Percentiles rank a stretch among this genome's conserved stretches.
phyloP scores from a whole-genome alignment of 2,113 vertebrate genomes.

The Trogon melanurus region DNA sequence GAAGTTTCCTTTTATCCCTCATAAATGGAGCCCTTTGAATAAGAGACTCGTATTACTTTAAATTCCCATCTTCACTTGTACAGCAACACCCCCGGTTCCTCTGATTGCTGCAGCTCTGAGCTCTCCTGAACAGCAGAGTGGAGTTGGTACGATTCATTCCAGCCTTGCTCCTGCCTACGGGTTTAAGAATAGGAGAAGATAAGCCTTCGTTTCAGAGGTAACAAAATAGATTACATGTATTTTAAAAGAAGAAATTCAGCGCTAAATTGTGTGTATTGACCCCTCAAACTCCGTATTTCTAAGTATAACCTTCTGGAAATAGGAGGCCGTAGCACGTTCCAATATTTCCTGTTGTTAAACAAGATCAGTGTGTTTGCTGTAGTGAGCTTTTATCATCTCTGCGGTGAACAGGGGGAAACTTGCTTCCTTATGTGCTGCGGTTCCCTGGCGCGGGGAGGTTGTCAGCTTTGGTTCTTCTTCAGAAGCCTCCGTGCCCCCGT shows the following conservation, averaged over 20 bases:
- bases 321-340: accelerated
- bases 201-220: not conserved
- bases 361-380: not conserved
- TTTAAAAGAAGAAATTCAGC: not conserved
- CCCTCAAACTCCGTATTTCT: not conserved
- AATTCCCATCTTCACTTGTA: not conserved
- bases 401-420: not conserved
- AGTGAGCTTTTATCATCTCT: not conserved
- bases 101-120: slow-evolving; percentile 2
- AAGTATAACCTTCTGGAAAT: not conserved
- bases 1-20: not conserved
- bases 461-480: not conserved
- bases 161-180: not conserved
- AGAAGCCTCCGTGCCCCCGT: not conserved
- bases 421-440: not conserved
- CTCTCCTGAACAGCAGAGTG: not conserved
- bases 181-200: not conserved
- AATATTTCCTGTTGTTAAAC: not conserved
- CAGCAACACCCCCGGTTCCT: not conserved
- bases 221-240: not conserved
- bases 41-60: not conserved
- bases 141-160: not conserved
- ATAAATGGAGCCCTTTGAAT: not conserved
- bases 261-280: not conserved
- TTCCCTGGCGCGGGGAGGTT: not conserved